phyloP scores from a whole-genome alignment of 2,797 vertebrate species.

The Petrocephalus sullivani region DNA sequence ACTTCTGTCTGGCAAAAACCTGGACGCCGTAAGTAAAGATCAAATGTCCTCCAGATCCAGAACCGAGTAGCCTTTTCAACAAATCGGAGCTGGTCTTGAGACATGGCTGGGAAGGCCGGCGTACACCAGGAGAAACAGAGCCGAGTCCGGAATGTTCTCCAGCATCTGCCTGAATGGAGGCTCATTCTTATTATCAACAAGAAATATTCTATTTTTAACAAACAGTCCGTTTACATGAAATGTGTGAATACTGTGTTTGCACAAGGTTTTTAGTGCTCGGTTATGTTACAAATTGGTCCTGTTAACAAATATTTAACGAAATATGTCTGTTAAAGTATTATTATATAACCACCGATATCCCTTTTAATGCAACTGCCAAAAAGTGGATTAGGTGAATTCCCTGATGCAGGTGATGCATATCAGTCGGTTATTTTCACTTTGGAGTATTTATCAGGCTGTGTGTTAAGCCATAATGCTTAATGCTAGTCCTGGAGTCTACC shows the following conservation, averaged over 20 bases:
- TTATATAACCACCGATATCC: not conserved
- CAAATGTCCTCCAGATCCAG: not conserved
- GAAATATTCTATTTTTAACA: not conserved
- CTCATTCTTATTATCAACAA: not conserved
- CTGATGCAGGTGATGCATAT: not conserved
- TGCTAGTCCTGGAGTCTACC: not conserved
- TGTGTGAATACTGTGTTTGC: not conserved
- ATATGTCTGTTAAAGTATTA: not conserved
- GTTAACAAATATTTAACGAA: not conserved
- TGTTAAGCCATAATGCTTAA: not conserved
- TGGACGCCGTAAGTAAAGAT: not conserved
- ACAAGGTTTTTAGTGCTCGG: not conserved
- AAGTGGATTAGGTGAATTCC: slow-evolving; percentile 5
- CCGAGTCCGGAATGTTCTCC: not conserved
- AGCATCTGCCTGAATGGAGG: not conserved
- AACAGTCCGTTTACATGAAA: not conserved
- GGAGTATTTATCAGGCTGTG: not conserved
- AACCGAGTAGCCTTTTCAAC: not conserved
- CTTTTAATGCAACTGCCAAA: not conserved
- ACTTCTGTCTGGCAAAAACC: not conserved
- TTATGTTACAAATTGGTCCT: not conserved
- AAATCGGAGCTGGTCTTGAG: not conserved
- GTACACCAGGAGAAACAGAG: not conserved
- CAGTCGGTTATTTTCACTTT: not conserved
- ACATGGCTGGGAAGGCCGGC: not conserved